phyloP scores from a whole-genome alignment of 2,113 vertebrate genomes.

The Clarias batrachus region DNA sequence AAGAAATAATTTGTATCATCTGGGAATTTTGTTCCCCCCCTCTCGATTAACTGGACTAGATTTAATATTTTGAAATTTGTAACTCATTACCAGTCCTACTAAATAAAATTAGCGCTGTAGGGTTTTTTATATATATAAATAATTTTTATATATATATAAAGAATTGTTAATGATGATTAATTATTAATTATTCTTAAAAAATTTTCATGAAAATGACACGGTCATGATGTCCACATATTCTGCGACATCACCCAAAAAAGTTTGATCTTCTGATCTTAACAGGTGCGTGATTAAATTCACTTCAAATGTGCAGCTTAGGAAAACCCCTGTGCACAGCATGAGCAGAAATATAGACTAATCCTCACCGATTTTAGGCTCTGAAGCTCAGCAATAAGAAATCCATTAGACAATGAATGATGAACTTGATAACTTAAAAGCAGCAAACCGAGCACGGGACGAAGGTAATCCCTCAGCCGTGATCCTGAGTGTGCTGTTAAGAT shows the following conservation, averaged over 20 bases:
- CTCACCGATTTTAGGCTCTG: background rate
- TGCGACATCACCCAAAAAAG: background rate
- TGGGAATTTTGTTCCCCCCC: no score
- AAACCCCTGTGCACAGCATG: background rate
- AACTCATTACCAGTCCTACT: background rate
- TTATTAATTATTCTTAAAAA: no score
- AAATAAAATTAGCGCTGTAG: no score
- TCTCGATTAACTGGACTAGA: background rate
- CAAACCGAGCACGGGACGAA: background rate
- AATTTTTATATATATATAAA: no score
- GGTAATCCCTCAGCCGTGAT: background rate
- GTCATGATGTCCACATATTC: background rate
- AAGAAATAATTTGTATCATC: no score
- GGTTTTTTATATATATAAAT: no score
- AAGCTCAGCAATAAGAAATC: slow-evolving; percentile 20
- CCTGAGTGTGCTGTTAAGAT: background rate
- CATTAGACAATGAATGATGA: slow-evolving; percentile 2
- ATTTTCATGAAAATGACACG: background rate
- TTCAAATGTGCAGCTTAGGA: background rate
- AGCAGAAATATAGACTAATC: slow-evolving; percentile 11
- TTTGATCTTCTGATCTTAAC: background rate
- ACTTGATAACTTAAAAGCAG: background rate
- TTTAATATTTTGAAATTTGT: background rate
- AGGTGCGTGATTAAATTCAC: background rate
- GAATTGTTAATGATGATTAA: no score